Base-by-base conservation (phyloP, 2,113 vertebrate species). In the Chaetodon auriga region DNA sequence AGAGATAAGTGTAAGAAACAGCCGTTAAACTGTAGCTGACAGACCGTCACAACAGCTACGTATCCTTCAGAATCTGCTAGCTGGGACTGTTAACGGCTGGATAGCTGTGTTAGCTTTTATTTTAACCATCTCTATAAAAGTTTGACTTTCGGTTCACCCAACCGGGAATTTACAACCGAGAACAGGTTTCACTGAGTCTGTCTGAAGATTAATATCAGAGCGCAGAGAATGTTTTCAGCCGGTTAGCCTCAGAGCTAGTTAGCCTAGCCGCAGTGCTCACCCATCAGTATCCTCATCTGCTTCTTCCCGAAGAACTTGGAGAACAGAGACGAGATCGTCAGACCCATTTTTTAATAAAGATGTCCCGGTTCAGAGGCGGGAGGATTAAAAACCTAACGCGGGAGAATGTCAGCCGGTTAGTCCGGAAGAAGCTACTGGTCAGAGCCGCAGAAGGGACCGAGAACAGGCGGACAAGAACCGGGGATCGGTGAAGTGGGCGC, bases 271-370 rank as follows among this genome's bases (percentile, higher is more conserved):
- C 36, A 8, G 19, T 35, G 61, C 95, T 94, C 89, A 96, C 95
- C 95, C 96, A 97, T 97, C 82, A 97, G 93, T 82, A 97, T 97
- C 88, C 96, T 89, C 95, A 97, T 98, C 96, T 97, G 96, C 92
- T 97, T 97, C 95, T 97, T 98, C 69, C 96, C 96, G 77, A 98
- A 97, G 77, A 98, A 89, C 91, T 85, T 94, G 66, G 95, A 93
- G 87, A 96, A 96, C 75, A 97, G 70, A 48, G 90, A 89, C 76
- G 96, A 96, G 74, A 96, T 94, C 8, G 95, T 95, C 60, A 97
- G 91, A 72, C 97, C 97, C 97, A 97, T 97, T 80, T 78, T 78
- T 25, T 4, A 7, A 3, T 8, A 41, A 4, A 43, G 53, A 36
- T 0, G 60, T 80, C 69, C 74, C 74, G 48, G 68, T 7, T 60